Base-by-base conservation (phyloP, 2,113 vertebrate genomes). In the Hydrochoerus hydrochaeris region DNA sequence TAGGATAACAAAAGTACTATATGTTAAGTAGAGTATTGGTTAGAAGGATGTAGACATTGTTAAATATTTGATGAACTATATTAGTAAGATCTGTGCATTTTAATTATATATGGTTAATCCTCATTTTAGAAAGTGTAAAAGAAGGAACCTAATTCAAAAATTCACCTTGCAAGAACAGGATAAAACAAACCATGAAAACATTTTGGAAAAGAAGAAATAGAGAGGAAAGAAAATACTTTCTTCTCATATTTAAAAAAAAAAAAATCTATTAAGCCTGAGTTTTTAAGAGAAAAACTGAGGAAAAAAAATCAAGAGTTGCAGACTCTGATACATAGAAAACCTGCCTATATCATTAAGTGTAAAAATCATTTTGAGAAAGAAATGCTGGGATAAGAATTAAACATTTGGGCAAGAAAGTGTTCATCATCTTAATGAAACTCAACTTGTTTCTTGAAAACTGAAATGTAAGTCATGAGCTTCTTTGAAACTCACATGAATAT, bases 131-230 rank as follows among this genome's bases (percentile, higher is more conserved):
- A 93, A 90, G 85, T 49, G 57, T n/a, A 49, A 16, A 11, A 73
- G 20, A 78, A 62, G 28, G 82, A 84, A 32, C 4, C 7, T 57
- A 62, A 82, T 78, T 97, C 52, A 83, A 32, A 88, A 82, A 38
- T 86, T 71, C 20, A 75, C 6, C 41, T 35, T 78, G 32, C 20
- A 85, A 69, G 41, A 92, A 80, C 8, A 26, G 0, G 58, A 82
- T 17, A 71, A 57, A 73, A 71, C 14, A 71, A 85, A 73, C 38
- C 24, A 46, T 54, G 30, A 62, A 87, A 95, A 91, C 26, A 84
- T 60, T 89, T 93, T 91, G 17, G 38, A 82, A 92, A 95, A 78
- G 8, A 89, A n/a, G 28, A 82, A 90, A 69, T 78, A 41, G 41
- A 84, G 65, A 92, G 84, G 67, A 92, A 90, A 41, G 46, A 5